phyloP scores from a whole-genome alignment of 2,113 vertebrate genomes.

The Acanthisitta chloris region DNA sequence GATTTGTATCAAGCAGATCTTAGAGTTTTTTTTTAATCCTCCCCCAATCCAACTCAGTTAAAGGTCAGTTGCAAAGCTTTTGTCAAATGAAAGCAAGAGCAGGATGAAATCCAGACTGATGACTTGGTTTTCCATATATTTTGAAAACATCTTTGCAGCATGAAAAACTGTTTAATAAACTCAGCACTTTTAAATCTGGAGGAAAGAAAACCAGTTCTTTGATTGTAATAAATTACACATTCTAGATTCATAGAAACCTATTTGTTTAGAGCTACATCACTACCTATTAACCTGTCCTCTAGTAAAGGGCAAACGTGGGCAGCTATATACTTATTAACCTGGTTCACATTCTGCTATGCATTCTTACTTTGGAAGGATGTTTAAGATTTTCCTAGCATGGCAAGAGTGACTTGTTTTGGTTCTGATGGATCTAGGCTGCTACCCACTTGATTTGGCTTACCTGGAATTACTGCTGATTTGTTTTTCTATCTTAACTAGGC shows the following conservation, averaged over 20 bases:
- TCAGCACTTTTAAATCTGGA: background rate
- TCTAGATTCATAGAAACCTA: background rate
- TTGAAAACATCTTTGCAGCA: background rate
- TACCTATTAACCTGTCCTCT: background rate
- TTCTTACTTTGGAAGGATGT: background rate
- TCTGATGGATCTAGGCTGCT: background rate
- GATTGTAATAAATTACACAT: background rate
- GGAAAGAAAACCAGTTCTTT: fast-evolving
- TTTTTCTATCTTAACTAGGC: background rate
- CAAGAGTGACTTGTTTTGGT: background rate
- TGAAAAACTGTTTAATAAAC: background rate
- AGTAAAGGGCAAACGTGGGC: background rate
- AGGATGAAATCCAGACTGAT: background rate
- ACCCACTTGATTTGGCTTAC: background rate
- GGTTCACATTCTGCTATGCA: background rate
- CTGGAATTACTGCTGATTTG: background rate
- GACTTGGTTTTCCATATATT: background rate
- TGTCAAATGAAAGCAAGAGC: background rate
- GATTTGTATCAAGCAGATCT: background rate
- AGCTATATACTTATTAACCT: background rate
- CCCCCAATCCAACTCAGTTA: background rate
- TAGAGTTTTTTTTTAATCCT: background rate
- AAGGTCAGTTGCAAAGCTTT: background rate
- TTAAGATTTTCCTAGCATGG: background rate
- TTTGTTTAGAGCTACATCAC: background rate